Conservation (phyloP, 2,113 vertebrate species). For the Brachionichthys hirsutus region DNA sequence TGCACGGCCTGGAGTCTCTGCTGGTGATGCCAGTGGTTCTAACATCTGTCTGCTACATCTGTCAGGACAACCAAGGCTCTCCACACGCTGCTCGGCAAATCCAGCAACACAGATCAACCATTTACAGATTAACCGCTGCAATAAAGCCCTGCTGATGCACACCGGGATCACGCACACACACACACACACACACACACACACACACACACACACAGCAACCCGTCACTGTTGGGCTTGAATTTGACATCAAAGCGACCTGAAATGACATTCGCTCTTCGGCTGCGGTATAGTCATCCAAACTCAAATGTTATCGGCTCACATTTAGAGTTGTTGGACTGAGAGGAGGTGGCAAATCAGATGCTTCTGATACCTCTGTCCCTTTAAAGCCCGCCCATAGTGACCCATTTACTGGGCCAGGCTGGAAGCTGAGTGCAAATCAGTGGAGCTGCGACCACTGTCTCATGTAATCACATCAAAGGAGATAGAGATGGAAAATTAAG, state of each 20-base stretch:
- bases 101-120: constrained; percentile 59
- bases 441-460: constrained; percentile 64
- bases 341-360: constrained; percentile 32
- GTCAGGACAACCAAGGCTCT: constrained; percentile 58
- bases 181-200: too few species aligned
- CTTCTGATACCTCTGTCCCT: constrained; percentile 41
- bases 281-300: background rate
- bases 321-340: constrained; percentile 14
- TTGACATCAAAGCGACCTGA: constrained; percentile 10
- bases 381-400: constrained; percentile 70
- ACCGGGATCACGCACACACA: constrained; percentile 34
- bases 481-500: constrained; percentile 54
- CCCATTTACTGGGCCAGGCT: constrained; percentile 71
- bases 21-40: constrained; percentile 44
- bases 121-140: constrained; percentile 72
- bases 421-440: constrained; percentile 66
- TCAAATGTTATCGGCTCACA: constrained; percentile 11
- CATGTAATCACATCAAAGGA: constrained; percentile 69
- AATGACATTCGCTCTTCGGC: constrained; percentile 2
- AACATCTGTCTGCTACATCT: constrained; percentile 77
- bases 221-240: background rate
- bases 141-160: constrained; percentile 56
- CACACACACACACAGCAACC: constrained; percentile 20
- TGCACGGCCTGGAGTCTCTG: constrained; percentile 26
- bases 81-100: constrained; percentile 58